Evolutionary conservation across 1,140 invertebrate genomes (phyloP).

Genomic region (Zophobas atratus): DNA sequence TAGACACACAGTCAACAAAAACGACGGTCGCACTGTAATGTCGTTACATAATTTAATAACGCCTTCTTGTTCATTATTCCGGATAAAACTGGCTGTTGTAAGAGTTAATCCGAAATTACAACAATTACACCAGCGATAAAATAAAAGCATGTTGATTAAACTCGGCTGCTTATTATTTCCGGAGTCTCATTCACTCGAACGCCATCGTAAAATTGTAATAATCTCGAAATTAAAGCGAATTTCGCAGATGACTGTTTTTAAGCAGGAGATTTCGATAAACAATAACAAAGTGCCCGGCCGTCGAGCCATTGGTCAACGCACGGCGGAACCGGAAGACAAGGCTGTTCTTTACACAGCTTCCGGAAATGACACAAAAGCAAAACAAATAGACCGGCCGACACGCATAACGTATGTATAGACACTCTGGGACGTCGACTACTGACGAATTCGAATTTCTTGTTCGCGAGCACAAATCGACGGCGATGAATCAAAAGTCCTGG

Average conservation of each 20-base stretch:
- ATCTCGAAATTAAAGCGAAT: neutral
- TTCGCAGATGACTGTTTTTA: neutral
- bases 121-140: conserved; percentile 22
- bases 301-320: conserved; percentile 22
- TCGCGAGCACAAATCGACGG: neutral
- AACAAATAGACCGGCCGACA: conserved; percentile 31
- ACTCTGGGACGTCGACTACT: conserved; percentile 4
- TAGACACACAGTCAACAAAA: neutral
- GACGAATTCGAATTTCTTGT: conserved; percentile 29
- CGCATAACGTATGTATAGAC: conserved; percentile 11
- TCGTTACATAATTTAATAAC: conserved; percentile 34
- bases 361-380: conserved; percentile 35
- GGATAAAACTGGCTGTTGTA: conserved; percentile 15
- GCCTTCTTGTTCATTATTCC: conserved; percentile 33
- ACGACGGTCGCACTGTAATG: conserved; percentile 25
- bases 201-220: conserved; percentile 11
- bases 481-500: no score
- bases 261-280: neutral
- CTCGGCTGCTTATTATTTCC: neutral
- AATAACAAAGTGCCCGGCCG: neutral
- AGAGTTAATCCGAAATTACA: conserved; percentile 20
- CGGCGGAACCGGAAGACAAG: conserved; percentile 28
- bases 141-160: conserved; percentile 20
- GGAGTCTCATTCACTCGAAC: neutral
- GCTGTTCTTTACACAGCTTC: conserved; percentile 35